Conservation (phyloP, 2,797 vertebrate species). For the Dendrocincla tyrannina region DNA sequence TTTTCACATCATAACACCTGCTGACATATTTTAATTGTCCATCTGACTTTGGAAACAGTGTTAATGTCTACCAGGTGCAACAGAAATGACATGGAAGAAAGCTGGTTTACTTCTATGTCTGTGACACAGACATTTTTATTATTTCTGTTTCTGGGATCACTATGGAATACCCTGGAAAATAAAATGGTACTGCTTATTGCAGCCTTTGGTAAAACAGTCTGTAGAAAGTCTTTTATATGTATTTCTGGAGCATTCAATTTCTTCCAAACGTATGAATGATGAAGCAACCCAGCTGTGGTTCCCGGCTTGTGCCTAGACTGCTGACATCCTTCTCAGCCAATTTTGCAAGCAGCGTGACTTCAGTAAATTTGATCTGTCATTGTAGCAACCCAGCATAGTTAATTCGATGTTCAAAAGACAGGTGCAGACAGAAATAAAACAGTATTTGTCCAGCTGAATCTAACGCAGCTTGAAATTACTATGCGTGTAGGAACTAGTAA, state of each 20-base stretch:
- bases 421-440: constrained; percentile 67
- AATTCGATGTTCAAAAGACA: constrained; percentile 56
- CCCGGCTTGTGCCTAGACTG: neutral
- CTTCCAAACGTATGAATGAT: neutral
- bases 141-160: neutral
- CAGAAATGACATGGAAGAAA: neutral
- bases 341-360: constrained; percentile 4
- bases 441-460: constrained; percentile 22
- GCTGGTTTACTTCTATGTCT: neutral
- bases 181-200: neutral
- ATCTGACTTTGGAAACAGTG: neutral
- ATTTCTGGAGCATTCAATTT: neutral
- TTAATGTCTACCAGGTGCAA: neutral
- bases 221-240: neutral
- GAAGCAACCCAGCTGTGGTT: neutral
- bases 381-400: constrained; percentile 8
- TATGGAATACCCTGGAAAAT: neutral
- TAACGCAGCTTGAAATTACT: neutral
- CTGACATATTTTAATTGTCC: neutral
- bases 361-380: constrained; percentile 35
- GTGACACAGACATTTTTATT: neutral
- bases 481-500: neutral
- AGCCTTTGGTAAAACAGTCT: neutral
- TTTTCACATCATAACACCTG: neutral
- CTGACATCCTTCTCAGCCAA: neutral